Conservation (phyloP, 2,113 vertebrate genomes). For the Eptatretus burgeri region DNA sequence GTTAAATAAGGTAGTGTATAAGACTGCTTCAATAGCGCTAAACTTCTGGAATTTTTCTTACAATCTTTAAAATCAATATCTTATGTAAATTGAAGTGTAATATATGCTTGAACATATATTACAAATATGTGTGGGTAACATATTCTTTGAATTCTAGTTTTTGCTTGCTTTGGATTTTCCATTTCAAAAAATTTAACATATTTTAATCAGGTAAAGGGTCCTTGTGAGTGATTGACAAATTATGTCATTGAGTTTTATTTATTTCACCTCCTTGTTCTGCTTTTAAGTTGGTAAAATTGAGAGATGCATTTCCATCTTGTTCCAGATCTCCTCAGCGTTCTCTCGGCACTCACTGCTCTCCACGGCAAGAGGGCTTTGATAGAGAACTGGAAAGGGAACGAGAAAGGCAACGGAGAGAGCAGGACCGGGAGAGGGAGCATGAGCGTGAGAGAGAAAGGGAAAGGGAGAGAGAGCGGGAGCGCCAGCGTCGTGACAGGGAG, state of each 20-base stretch:
- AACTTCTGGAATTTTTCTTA: too few species aligned
- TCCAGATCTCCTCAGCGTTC: conserved; percentile 51
- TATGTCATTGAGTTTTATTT: neutral
- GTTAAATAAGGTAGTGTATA: too few species aligned
- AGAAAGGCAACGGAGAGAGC: conserved; percentile 62
- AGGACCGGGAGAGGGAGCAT: conserved; percentile 37
- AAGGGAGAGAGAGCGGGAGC: conserved; percentile 38
- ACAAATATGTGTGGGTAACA: too few species aligned
- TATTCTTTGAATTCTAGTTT: too few species aligned
- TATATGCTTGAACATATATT: too few species aligned
- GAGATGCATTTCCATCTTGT: conserved; percentile 10
- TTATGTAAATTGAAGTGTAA: too few species aligned
- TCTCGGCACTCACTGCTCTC: conserved; percentile 64
- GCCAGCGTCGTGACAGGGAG: conserved; percentile 30
- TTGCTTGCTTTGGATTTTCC: neutral
- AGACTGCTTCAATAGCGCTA: too few species aligned
- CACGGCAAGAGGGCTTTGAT: conserved; percentile 79
- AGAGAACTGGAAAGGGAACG: conserved; percentile 68
- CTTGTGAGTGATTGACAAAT: conserved; percentile 23
- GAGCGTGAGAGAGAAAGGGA: conserved; percentile 26
- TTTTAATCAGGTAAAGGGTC: conserved; percentile 25
- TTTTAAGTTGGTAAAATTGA: neutral
- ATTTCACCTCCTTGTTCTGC: neutral
- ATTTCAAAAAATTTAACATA: neutral
- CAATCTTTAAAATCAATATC: too few species aligned